Conservation (phyloP, 2,797 vertebrate species). For the Pterois miles region DNA sequence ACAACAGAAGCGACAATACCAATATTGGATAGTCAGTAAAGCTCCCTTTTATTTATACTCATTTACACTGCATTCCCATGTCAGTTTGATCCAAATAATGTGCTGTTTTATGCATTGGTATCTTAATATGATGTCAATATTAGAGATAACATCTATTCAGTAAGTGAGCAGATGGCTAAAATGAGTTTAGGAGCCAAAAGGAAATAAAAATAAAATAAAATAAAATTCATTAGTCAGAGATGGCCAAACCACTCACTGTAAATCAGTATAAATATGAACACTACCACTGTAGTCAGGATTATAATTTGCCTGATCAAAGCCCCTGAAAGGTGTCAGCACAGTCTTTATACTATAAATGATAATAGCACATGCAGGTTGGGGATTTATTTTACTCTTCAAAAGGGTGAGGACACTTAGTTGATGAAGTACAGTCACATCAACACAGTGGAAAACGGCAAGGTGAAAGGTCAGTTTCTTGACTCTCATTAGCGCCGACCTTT, state of each 20-base stretch:
- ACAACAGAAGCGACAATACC: conserved; percentile 27
- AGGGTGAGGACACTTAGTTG: not conserved
- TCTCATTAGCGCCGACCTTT: not conserved
- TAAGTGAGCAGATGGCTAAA: not conserved
- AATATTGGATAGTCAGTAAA: not conserved
- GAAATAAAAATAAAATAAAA: not conserved
- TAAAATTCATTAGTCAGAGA: not conserved
- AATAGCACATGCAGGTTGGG: not conserved
- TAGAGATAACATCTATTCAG: not conserved
- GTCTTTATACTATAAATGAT: conserved; percentile 23
- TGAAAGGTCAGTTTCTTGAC: not conserved
- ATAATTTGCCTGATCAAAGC: conserved; percentile 11
- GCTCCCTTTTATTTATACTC: not conserved
- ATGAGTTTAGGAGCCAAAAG: not conserved
- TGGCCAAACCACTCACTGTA: not conserved
- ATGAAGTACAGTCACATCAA: not conserved
- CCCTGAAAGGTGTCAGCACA: conserved; percentile 21
- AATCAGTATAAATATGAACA: not conserved
- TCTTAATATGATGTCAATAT: not conserved
- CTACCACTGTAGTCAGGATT: conserved; percentile 8
- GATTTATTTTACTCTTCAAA: not conserved
- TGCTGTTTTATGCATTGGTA: not conserved
- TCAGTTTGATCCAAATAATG: not conserved
- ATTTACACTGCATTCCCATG: not conserved
- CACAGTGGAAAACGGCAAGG: not conserved